A percentile compares a stretch with the other conserved stretches of the same genome.
Conservation (phyloP, 2,113 vertebrate genomes). For the Plecotus auritus region DNA sequence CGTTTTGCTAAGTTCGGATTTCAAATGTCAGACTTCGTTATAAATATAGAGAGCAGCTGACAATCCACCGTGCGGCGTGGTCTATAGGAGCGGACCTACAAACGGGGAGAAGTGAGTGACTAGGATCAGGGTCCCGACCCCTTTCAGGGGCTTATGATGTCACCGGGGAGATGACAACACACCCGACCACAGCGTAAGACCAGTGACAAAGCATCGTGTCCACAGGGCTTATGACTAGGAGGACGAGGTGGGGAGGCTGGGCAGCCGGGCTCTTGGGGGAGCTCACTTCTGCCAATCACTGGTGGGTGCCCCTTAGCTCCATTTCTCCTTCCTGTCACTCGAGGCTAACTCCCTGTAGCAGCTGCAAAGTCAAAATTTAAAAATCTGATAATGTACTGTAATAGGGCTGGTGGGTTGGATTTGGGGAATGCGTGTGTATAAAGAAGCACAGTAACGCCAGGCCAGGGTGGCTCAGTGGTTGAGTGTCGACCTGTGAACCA, state of each 20-base stretch:
- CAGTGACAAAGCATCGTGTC: accelerated
- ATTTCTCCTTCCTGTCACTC: neutral
- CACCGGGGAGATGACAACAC: neutral
- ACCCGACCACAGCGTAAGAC: neutral
- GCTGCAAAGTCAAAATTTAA: neutral
- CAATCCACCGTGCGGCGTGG: accelerated
- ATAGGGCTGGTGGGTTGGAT: neutral
- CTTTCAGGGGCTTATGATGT: neutral
- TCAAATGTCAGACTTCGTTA: neutral
- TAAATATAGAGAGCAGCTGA: neutral
- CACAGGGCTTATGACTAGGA: neutral
- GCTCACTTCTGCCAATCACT: neutral
- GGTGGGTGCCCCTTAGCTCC: neutral
- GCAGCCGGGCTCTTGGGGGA: neutral
- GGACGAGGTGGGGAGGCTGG: accelerated
- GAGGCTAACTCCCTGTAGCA: neutral
- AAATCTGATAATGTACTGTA: neutral
- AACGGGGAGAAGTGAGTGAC: neutral
- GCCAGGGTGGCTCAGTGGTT: too few species aligned
- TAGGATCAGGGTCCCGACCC: neutral
- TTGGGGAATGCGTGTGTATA: accelerated
- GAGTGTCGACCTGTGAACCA: too few species aligned
- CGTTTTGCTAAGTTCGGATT: neutral
- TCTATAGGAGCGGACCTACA: accelerated
- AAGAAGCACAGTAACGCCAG: neutral